Conservation (phyloP, 1,140 invertebrate genomes). For the Rhopalosiphum maidis region DNA sequence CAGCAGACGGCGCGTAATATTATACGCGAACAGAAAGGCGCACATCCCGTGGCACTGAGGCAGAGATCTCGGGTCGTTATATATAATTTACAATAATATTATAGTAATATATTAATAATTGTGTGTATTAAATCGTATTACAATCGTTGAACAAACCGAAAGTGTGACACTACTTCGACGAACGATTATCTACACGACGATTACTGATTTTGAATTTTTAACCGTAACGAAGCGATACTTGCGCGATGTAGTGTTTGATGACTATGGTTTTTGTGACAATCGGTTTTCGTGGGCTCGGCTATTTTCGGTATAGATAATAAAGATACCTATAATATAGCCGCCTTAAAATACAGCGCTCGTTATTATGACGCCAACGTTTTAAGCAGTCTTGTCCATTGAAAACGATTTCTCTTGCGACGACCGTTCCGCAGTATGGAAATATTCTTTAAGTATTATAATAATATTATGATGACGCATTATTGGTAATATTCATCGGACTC, state of each 20-base stretch:
- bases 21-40: neutral
- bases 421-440: neutral
- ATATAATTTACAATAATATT: neutral
- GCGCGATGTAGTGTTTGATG: neutral
- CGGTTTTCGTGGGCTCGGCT: neutral
- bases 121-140: neutral
- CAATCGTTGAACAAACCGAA: neutral
- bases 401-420: neutral
- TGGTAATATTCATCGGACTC: neutral
- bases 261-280: neutral
- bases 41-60: no score
- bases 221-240: neutral
- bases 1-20: neutral
- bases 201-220: neutral
- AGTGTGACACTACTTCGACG: neutral
- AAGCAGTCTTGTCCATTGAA: neutral
- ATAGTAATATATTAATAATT: neutral
- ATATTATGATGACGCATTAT: neutral
- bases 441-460: neutral
- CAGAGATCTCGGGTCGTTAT: neutral
- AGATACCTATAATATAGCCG: neutral
- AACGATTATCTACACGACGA: neutral
- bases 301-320: neutral
- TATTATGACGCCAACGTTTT: neutral
- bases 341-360: neutral